These are phyloP conservation scores for Musca vetustissima DNA, from an alignment of 1,140 invertebrate genomes.

Conservation along the genomic window DNA sequence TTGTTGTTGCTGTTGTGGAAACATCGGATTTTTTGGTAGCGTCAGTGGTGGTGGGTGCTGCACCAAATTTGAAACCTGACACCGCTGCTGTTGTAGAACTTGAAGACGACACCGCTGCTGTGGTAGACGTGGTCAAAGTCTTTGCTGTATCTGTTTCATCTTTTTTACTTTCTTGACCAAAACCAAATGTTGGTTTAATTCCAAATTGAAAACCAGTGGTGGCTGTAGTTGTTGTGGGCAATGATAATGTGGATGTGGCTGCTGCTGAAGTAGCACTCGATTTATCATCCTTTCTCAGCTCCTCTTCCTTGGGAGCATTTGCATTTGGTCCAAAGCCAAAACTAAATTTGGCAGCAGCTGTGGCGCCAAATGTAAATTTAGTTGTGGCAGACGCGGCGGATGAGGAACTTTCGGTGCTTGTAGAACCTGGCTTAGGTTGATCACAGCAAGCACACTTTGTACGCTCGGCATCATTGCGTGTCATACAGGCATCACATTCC, in stretches of 20 bases:
- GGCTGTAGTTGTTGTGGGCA: constrained; percentile 7
- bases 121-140: constrained; percentile 5
- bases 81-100: constrained; percentile 26
- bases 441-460: constrained; percentile 71
- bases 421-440: constrained; percentile 63
- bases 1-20: neutral
- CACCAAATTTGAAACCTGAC: constrained; percentile 21
- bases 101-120: constrained; percentile 8
- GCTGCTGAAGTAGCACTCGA: constrained; percentile 28
- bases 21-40: constrained; percentile 17
- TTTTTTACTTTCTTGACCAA: constrained; percentile 20
- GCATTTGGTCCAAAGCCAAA: constrained; percentile 48
- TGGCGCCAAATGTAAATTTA: constrained; percentile 40
- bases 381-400: neutral
- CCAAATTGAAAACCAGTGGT: constrained; percentile 26
- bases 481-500: constrained; percentile 69
- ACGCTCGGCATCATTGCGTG: constrained; percentile 62
- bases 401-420: constrained; percentile 43
- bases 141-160: constrained; percentile 10
- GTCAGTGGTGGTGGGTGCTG: neutral
- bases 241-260: neutral
- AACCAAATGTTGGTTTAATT: constrained; percentile 7
- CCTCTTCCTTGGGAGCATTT: constrained; percentile 31
- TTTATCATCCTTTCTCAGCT: neutral
- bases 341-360: constrained; percentile 57